A percentile compares a stretch with the other conserved stretches of the same genome.
Conservation (phyloP, 2,888 invertebrate genomes). For the Panzeria rudis region DNA sequence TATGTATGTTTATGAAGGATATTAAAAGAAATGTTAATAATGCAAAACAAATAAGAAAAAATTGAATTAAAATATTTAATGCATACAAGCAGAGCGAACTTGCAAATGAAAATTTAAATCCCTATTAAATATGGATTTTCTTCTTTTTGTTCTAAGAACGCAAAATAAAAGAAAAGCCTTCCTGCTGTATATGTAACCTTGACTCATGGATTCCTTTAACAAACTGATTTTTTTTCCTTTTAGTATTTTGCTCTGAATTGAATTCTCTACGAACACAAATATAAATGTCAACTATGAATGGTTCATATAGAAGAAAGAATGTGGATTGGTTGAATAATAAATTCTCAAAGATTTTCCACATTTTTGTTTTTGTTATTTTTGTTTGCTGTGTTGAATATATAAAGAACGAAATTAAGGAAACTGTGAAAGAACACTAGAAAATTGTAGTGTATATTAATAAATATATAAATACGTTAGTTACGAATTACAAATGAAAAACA, state of each 20-base stretch:
- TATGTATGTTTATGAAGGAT: not conserved
- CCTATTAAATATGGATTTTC: slow-evolving; percentile 27
- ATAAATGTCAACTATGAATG: slow-evolving; percentile 30
- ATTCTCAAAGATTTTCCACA: slow-evolving; percentile 37
- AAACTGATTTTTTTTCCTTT: slow-evolving; percentile 30
- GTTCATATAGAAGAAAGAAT: not conserved
- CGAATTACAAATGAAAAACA: not conserved
- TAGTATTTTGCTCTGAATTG: slow-evolving; percentile 22
- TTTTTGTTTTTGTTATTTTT: not conserved
- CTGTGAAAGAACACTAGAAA: slow-evolving; percentile 33
- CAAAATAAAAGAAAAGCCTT: slow-evolving; percentile 17
- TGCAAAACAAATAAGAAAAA: not conserved
- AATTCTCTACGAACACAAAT: slow-evolving; percentile 25
- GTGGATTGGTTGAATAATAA: slow-evolving; percentile 50
- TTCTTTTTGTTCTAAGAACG: not conserved
- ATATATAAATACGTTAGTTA: slow-evolving; percentile 42
- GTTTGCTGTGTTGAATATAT: not conserved
- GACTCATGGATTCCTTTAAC: slow-evolving; percentile 57
- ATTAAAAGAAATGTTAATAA: slow-evolving; percentile 5
- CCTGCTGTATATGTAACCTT: slow-evolving; percentile 44
- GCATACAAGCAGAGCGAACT: not conserved
- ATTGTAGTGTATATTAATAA: slow-evolving; percentile 51
- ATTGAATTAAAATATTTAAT: not conserved
- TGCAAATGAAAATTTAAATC: slow-evolving; percentile 7
- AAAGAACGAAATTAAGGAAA: slow-evolving; percentile 12